Percentiles rank a stretch among this genome's conserved stretches.
These are phyloP conservation scores for Montipora capricornis DNA, from an alignment of 64 coral and sea anemone species.

Conservation along the genomic window DNA sequence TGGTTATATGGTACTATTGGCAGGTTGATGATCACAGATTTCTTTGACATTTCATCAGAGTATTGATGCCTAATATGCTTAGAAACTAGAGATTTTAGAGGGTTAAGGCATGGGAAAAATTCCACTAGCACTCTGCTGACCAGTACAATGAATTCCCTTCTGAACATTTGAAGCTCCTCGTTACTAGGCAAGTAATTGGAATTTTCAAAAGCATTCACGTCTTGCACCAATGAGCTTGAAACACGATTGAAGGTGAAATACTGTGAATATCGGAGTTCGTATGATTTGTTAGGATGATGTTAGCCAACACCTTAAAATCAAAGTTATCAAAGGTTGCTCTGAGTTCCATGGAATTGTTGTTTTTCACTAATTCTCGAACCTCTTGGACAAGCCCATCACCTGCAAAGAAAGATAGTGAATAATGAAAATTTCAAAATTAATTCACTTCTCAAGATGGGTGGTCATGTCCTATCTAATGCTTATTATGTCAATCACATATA, in stretches of 20 bases:
- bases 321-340: conserved; percentile 40
- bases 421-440: too few species aligned
- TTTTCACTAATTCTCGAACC: conserved; percentile 23
- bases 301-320: conserved; percentile 60
- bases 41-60: not conserved
- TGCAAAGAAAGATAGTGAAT: not conserved
- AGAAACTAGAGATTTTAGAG: too few species aligned
- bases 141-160: not conserved
- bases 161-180: not conserved
- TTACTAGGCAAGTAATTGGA: conserved; percentile 19
- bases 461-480: too few species aligned
- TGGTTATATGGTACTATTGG: too few species aligned
- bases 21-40: too few species aligned
- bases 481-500: too few species aligned
- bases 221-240: conserved; percentile 29
- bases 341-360: conserved; percentile 56
- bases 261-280: conserved; percentile 55
- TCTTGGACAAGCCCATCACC: conserved; percentile 46
- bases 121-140: conserved; percentile 5
- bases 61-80: too few species aligned
- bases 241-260: conserved; percentile 54
- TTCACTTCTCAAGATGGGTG: too few species aligned
- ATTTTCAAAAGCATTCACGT: not conserved
- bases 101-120: not conserved
- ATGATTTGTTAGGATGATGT: conserved; percentile 53